Conservation (phyloP, 30 jellyfish, hydroid and myxozoan genomes). For the Pseudorhiza aurosa region DNA sequence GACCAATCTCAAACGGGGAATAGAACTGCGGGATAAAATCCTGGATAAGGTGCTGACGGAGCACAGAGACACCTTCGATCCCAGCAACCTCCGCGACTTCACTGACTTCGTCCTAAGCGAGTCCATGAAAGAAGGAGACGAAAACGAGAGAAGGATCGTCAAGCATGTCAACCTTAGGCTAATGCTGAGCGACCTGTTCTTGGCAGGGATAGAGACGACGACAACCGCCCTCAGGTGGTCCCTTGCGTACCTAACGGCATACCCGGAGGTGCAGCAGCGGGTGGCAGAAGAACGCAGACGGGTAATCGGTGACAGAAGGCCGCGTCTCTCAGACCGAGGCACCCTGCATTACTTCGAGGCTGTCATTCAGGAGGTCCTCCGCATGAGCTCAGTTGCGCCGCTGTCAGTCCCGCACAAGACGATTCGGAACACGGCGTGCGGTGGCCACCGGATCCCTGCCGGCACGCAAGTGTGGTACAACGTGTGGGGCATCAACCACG, state of each 20-base stretch:
- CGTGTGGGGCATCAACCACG: constrained; percentile 78
- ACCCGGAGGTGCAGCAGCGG: constrained; percentile 74
- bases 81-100: constrained; percentile 60
- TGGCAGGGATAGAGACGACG: constrained; percentile 77
- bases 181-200: constrained; percentile 63
- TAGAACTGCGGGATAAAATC: constrained; percentile 44
- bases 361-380: constrained; percentile 60
- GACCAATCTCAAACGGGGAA: constrained; percentile 39
- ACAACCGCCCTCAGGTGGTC: constrained; percentile 72
- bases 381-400: constrained; percentile 74
- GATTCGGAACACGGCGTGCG: constrained; percentile 14
- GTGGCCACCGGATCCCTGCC: constrained; percentile 67
- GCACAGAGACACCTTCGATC: constrained; percentile 73
- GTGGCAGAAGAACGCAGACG: constrained; percentile 60
- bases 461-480: constrained; percentile 71
- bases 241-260: constrained; percentile 47
- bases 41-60: constrained; percentile 17
- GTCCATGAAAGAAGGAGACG: not conserved
- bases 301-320: constrained; percentile 64
- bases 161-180: constrained; percentile 43
- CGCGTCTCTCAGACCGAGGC: constrained; percentile 67
- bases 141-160: not conserved
- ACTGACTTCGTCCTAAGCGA: constrained; percentile 64
- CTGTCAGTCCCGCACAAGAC: constrained; percentile 82
- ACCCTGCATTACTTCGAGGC: constrained; percentile 67